Evolutionary conservation across 2,888 invertebrate species (phyloP).

Genomic region (Drosophila picticornis): DNA sequence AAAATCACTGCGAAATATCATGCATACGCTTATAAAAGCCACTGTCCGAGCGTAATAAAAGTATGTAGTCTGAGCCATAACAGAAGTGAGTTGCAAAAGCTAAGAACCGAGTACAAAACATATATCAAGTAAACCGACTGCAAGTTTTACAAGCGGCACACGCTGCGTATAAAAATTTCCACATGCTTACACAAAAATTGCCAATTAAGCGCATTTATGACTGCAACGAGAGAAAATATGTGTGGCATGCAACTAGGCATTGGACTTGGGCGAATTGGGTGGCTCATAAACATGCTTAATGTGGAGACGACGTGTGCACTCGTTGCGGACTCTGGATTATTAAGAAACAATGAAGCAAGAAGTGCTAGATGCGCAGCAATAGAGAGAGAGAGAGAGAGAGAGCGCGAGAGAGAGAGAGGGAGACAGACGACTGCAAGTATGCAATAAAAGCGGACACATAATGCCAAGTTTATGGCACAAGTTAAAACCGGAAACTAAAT

Average conservation of each 20-base stretch:
- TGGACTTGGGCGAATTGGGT: neutral
- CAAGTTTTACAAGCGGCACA: conserved; percentile 42
- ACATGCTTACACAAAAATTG: conserved; percentile 76
- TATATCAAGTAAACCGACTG: conserved; percentile 41
- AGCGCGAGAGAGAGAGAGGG: neutral
- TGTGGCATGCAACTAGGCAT: conserved; percentile 53
- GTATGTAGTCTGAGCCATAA: conserved; percentile 20
- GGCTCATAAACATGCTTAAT: conserved; percentile 72
- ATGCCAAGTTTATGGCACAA: conserved; percentile 73
- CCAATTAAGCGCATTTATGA: conserved; percentile 80
- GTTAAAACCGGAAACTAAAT: conserved; percentile 81
- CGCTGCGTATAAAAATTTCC: conserved; percentile 62
- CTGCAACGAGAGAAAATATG: conserved; percentile 58
- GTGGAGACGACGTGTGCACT: conserved; percentile 73
- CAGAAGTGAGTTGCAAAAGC: conserved; percentile 16
- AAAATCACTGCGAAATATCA: neutral
- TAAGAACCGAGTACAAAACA: conserved; percentile 6
- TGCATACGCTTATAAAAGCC: neutral
- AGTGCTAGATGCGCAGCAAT: neutral
- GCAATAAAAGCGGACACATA: conserved; percentile 78
- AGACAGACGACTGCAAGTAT: conserved; percentile 54
- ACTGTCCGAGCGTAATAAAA: conserved; percentile 9
- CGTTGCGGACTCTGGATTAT: conserved; percentile 58
- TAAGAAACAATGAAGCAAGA: conserved; percentile 75
- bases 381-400: neutral